Evolutionary conservation across 2,113 vertebrate species (phyloP), one percentile per base, ranked within the genome.

Genomic region (Pelmatolapia mariae): DNA sequence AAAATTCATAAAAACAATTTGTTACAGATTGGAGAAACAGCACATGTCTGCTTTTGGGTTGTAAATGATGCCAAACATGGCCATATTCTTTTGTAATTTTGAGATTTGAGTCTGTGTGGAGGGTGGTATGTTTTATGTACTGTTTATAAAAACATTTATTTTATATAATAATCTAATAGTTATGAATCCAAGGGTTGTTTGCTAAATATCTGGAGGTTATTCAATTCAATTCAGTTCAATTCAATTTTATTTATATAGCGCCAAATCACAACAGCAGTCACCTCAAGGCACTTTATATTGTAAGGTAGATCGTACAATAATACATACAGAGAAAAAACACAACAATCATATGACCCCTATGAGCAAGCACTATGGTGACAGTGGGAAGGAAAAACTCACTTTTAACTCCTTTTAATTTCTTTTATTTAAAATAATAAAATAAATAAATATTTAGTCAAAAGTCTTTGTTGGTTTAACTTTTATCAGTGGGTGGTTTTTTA

Each of bases 51-150:
- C 63, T 68, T 40, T 13, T 68, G 7, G 61, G 7, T 38, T 0
- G 0, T 66, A 71, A 40, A 71, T 71, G 0, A 71, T 0, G 36
- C 36, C 66, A 43, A 40, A 9, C 0, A 40, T 24, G 36, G 0
- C 1, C 19, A 22, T 68, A 40, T 22, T 68, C n/a, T 24, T 68
- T 68, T 22, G 7, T 6, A 43, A 9, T 43, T 40, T 40, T 1
- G 12, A 71, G 12, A 24, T 71, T 40, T 68, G 7, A 3, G 36
- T 40, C n/a, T 24, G 10, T 71, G 36, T 24, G 36, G 7, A 40
- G n/a, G 36, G 19, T 68, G 31, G 10, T 36, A 0, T 66, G 63
- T 40, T 68, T 22, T 0, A 24, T 68, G 18, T 5, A 19, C 33
- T 22, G 6, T 68, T 22, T 68, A 8, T 68, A 38, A 68, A 22